Evolutionary conservation across 2,888 invertebrate species (phyloP), one percentile per base, ranked within the genome.

Genomic region (Synergus laeviventris): DNA sequence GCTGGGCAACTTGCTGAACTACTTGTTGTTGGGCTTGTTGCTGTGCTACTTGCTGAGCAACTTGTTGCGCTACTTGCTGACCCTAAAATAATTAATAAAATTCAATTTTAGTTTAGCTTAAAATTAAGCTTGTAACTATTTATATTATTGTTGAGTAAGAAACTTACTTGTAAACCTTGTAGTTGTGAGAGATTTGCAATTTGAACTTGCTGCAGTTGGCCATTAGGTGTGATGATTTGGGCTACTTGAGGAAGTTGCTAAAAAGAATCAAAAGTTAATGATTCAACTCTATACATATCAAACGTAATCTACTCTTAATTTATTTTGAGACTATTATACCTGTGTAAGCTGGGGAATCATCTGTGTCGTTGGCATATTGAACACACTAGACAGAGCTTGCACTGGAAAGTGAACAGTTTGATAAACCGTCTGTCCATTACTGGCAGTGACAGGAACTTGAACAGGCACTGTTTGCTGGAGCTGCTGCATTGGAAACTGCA

Each of bases 371-470:
- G 94, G 94, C 87, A 94, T 91, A 81, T 93, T 92, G 24, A 95
- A 94, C 5, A 92, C 92, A 56, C 92, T 92, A 0, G 93, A 92
- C 59, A 95, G 91, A 61, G 97, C 94, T 91, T 98, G 98, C 21
- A 98, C 93, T 0, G 98, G 98, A 86, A 99, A 95, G 90, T 98
- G 98, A 0, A 99, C 95, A 0, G 98, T 98, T 91, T 99, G 98
- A 91, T 97, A 96, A 78, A 98, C 95, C 0, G 98, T 98, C 91
- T 98, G 98, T 0, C 98, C 98, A 90, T 96, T 96, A 31, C 90
- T 92, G 49, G 94, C 93, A 75, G 96, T 94, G 81, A 97, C 96
- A 1, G 97, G 97, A 79, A 98, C 96, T 91, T 98, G 98, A 5
- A 98, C 96, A 0, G 97, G 97, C 74, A 97, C 96, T 78, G 96